Percentiles rank a stretch among this genome's conserved stretches.
Conservation (phyloP, 2,888 invertebrate species). For the Andrena praecox region DNA sequence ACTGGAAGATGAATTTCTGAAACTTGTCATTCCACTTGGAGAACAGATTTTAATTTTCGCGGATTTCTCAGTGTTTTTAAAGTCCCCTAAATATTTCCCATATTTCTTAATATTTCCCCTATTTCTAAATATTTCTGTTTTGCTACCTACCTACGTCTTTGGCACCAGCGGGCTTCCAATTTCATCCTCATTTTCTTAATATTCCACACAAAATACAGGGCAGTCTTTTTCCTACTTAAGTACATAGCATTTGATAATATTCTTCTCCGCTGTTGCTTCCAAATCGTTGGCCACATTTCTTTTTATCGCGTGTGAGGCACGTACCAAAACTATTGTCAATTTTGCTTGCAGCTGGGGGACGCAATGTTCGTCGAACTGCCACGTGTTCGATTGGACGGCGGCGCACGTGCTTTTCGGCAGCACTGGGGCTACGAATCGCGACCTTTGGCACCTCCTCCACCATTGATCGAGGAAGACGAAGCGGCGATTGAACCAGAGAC, state of each 20-base stretch:
- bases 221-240: too few relatives aligned
- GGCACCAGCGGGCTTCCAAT: too few relatives aligned
- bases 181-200: too few relatives aligned
- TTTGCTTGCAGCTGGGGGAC: conserved; percentile 85
- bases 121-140: too few relatives aligned
- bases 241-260: too few relatives aligned
- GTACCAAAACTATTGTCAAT: neutral
- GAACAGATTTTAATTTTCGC: neutral
- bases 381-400: conserved; percentile 90
- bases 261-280: too few relatives aligned
- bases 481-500: conserved; percentile 88
- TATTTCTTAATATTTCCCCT: too few relatives aligned
- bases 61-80: neutral
- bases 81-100: neutral
- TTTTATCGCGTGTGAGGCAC: neutral
- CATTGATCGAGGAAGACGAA: conserved; percentile 89
- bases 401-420: conserved; percentile 87
- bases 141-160: too few relatives aligned
- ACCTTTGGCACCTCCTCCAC: conserved; percentile 88
- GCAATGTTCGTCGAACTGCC: conserved; percentile 88
- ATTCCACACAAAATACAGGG: too few relatives aligned
- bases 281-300: neutral
- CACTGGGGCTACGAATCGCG: conserved; percentile 88
- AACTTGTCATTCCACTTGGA: neutral
- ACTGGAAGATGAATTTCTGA: neutral